These are phyloP conservation scores for Smittia aterrima DNA, from an alignment of 2,888 invertebrate species.

Conservation along the genomic window DNA sequence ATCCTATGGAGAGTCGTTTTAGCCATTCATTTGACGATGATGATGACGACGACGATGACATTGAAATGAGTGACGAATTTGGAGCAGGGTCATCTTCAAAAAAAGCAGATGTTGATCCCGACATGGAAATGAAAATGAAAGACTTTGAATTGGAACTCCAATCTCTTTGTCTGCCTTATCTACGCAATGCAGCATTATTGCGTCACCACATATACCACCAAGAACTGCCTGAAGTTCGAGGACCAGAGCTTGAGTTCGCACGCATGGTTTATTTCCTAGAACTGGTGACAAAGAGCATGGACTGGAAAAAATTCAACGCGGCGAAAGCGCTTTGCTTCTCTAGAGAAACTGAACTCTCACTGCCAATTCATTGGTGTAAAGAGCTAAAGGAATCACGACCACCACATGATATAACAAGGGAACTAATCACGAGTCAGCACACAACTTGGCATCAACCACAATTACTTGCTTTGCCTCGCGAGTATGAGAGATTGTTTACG, in stretches of 20 bases:
- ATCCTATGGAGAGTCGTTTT: constrained; percentile 46
- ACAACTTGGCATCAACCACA: constrained; percentile 77
- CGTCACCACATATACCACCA: constrained; percentile 79
- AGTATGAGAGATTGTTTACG: constrained; percentile 89
- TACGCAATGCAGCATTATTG: constrained; percentile 78
- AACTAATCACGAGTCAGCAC: constrained; percentile 71
- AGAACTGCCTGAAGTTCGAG: constrained; percentile 66
- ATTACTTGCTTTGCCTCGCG: constrained; percentile 79
- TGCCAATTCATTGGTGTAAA: constrained; percentile 66
- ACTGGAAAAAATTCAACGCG: constrained; percentile 65
- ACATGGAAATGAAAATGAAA: constrained; percentile 46
- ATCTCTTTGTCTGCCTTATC: constrained; percentile 76
- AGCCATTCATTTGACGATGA: not conserved
- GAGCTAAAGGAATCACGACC: constrained; percentile 60
- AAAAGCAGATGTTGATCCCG: not conserved
- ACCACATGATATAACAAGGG: constrained; percentile 55
- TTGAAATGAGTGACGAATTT: constrained; percentile 36
- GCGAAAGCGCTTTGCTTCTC: constrained; percentile 64
- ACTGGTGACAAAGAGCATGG: constrained; percentile 65
- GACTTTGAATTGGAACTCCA: constrained; percentile 63
- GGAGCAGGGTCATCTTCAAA: constrained; percentile 39
- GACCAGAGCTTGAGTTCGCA: constrained; percentile 71
- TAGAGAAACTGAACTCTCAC: constrained; percentile 55
- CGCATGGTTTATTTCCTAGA: constrained; percentile 75
- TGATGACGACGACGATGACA: constrained; percentile 46